These are phyloP conservation scores for Cyprinus carpio DNA, from an alignment of 2,113 vertebrate species.

Conservation along the genomic window DNA sequence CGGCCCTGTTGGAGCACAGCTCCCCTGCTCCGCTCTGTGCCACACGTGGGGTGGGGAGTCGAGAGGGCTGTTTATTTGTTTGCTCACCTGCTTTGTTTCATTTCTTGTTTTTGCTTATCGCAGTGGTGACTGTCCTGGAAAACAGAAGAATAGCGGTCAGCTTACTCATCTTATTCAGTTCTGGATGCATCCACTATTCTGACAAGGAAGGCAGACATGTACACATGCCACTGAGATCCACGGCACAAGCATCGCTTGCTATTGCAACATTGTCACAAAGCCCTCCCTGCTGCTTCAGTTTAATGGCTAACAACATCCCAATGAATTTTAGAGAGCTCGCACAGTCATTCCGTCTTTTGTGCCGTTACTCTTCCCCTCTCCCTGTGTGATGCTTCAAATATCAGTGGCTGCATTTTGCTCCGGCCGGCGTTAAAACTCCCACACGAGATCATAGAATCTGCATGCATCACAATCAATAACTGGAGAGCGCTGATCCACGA, in stretches of 20 bases:
- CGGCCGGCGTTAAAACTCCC: slow-evolving; percentile 63
- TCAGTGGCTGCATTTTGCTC: slow-evolving; percentile 47
- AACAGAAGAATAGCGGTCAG: slow-evolving; percentile 52
- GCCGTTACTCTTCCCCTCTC: slow-evolving; percentile 25
- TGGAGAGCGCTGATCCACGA: slow-evolving; percentile 63
- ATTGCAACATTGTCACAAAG: background rate
- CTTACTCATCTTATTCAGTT: slow-evolving; percentile 66
- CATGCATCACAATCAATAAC: slow-evolving; percentile 70
- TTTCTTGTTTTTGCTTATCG: slow-evolving; percentile 69
- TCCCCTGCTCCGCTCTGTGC: slow-evolving; percentile 56
- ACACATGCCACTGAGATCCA: slow-evolving; percentile 27
- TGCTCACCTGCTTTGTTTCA: slow-evolving; percentile 66
- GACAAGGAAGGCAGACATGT: slow-evolving; percentile 40
- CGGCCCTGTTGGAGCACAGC: slow-evolving; percentile 63
- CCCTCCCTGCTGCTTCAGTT: slow-evolving; percentile 21
- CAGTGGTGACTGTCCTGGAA: slow-evolving; percentile 61
- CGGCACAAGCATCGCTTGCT: background rate
- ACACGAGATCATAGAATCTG: slow-evolving; percentile 65
- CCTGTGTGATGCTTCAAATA: slow-evolving; percentile 44
- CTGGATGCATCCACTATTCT: slow-evolving; percentile 58
- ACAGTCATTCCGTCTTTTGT: slow-evolving; percentile 27
- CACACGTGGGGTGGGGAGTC: slow-evolving; percentile 48
- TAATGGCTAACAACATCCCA: slow-evolving; percentile 30
- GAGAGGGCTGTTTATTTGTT: slow-evolving; percentile 62
- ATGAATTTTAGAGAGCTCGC: slow-evolving; percentile 44